Evolutionary conservation across 2,797 vertebrate genomes (phyloP).

Genomic region (Acipenser transmontanus): DNA sequence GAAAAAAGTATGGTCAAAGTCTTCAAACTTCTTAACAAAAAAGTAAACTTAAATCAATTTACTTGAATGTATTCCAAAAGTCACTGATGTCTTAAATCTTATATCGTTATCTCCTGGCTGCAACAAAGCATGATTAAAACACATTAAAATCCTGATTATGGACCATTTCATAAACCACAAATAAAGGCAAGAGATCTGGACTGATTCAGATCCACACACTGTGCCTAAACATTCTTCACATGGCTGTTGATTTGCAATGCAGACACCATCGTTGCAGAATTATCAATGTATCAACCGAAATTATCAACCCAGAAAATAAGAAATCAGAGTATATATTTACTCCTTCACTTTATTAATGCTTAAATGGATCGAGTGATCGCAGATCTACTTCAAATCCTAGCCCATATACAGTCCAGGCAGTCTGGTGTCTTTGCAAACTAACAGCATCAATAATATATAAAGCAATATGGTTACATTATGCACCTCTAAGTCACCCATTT

Average conservation of each 20-base stretch:
- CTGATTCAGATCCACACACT: neutral
- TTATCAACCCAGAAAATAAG: neutral
- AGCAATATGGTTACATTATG: too few relatives aligned
- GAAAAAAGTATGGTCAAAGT: too few relatives aligned
- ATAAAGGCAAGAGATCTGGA: neutral
- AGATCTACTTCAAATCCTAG: too few relatives aligned
- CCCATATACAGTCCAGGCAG: too few relatives aligned
- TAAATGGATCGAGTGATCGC: too few relatives aligned
- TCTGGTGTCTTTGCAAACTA: too few relatives aligned
- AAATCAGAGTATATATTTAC: too few relatives aligned
- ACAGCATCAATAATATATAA: too few relatives aligned
- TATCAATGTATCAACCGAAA: neutral
- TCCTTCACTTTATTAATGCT: too few relatives aligned
- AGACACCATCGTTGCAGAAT: neutral
- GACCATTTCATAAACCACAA: neutral
- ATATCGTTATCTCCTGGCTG: neutral
- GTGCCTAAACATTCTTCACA: neutral
- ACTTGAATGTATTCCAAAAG: neutral
- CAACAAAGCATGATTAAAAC: neutral
- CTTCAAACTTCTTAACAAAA: too few relatives aligned
- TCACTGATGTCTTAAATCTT: slow-evolving; percentile 8
- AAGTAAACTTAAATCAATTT: too few relatives aligned
- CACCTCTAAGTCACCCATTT: too few relatives aligned
- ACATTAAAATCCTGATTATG: slow-evolving; percentile 6
- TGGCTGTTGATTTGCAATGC: neutral